These are phyloP conservation scores for Rhopalosiphum maidis DNA, from an alignment of 1,140 invertebrate species.

Conservation along the genomic window DNA sequence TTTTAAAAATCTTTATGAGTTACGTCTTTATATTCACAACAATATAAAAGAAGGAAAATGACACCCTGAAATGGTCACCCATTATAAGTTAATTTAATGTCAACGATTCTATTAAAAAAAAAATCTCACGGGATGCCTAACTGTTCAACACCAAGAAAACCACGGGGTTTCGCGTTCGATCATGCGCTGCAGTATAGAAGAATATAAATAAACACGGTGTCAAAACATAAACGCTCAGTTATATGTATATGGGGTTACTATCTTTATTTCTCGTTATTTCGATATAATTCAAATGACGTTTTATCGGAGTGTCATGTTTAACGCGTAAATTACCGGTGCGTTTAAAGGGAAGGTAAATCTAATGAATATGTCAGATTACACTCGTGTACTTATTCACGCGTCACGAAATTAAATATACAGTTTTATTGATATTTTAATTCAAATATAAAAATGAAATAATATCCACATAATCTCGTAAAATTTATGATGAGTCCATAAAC, in stretches of 20 bases:
- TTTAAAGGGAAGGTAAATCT: neutral
- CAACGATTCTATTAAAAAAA: neutral
- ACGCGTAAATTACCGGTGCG: slow-evolving; percentile 13
- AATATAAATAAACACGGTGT: slow-evolving; percentile 33
- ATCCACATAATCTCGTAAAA: neutral
- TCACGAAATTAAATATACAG: neutral
- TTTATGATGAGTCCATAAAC: neutral
- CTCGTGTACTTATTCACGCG: neutral
- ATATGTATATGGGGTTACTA: slow-evolving; percentile 11
- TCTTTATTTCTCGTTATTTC: slow-evolving; percentile 16
- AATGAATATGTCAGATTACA: neutral
- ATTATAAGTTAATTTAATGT: slow-evolving; percentile 41
- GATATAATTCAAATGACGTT: slow-evolving; percentile 33
- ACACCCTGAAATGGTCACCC: neutral
- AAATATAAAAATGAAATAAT: neutral
- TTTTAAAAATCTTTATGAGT: neutral
- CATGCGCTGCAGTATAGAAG: neutral
- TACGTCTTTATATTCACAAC: neutral
- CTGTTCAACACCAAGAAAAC: slow-evolving; percentile 39
- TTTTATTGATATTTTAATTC: slow-evolving; percentile 11
- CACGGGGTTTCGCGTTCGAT: neutral
- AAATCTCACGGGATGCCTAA: slow-evolving; percentile 36
- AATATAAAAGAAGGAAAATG: neutral
- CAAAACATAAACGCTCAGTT: slow-evolving; percentile 24
- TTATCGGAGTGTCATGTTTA: neutral